These are phyloP conservation scores for Artemia sinica DNA, from an alignment of 2,888 invertebrate species.

Conservation along the genomic window DNA sequence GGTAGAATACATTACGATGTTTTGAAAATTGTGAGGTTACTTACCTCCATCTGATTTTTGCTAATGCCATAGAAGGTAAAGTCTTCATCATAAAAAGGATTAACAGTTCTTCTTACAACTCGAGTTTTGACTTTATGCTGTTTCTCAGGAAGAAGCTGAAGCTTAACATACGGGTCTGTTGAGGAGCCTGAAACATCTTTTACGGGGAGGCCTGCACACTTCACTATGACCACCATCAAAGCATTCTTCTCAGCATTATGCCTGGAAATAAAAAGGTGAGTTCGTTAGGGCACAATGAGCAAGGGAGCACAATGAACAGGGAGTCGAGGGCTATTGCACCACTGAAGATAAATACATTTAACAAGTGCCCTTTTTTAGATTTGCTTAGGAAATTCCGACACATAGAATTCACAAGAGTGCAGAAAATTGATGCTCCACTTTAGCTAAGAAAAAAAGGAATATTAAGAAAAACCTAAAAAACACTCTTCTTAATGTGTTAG, in stretches of 20 bases:
- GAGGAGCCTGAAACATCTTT: conserved; percentile 61
- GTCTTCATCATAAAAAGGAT: conserved; percentile 95
- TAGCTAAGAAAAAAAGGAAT: no score
- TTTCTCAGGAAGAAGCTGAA: conserved; percentile 90
- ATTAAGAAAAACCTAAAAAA: no score
- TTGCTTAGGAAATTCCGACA: no score
- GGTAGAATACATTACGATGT: conserved; percentile 3
- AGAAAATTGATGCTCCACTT: no score
- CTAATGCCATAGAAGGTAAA: conserved; percentile 94
- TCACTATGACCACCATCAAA: conserved; percentile 74
- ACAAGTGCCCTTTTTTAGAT: no score
- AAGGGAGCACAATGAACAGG: no score
- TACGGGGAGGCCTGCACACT: conserved; percentile 70
- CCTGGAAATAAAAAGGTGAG: conserved; percentile 34
- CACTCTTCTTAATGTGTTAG: no score
- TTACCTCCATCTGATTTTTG: conserved; percentile 54
- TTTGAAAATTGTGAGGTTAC: neutral
- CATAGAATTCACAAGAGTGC: no score
- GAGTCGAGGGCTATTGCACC: no score
- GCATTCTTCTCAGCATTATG: conserved; percentile 79
- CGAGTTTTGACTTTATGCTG: conserved; percentile 93
- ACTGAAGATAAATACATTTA: no score
- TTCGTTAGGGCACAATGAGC: no score
- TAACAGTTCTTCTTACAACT: conserved; percentile 82
- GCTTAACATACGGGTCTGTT: conserved; percentile 91